Evolutionary conservation across 2,797 vertebrate genomes (phyloP).

Genomic region (Pyrrhura leucotis): DNA sequence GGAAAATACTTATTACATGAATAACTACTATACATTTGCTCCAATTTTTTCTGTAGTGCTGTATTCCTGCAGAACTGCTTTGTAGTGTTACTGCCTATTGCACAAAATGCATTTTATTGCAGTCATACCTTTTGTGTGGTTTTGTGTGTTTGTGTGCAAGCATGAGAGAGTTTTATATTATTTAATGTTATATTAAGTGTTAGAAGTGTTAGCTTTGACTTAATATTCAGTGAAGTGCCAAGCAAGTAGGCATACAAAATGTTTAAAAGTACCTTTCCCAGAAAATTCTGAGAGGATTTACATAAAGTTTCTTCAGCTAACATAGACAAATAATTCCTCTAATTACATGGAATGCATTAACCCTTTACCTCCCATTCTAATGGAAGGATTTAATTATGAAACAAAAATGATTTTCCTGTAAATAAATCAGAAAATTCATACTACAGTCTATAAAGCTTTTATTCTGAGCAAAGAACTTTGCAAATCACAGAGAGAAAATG

Average conservation of each 20-base stretch:
- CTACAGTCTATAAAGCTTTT: neutral
- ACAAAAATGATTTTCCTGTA: slow-evolving; percentile 16
- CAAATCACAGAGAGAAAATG: neutral
- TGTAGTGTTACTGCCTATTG: neutral
- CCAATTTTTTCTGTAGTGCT: neutral
- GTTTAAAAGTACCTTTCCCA: neutral
- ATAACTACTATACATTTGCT: neutral
- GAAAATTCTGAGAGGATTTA: slow-evolving; percentile 6
- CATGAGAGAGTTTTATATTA: neutral
- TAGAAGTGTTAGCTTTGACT: neutral
- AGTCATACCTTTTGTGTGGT: neutral
- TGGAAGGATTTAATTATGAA: slow-evolving; percentile 37
- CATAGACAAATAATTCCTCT: neutral
- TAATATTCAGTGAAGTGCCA: neutral
- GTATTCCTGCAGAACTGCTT: neutral
- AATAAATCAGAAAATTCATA: slow-evolving; percentile 39
- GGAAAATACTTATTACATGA: neutral
- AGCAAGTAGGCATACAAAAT: neutral
- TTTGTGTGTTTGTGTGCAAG: neutral
- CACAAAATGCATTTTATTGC: neutral
- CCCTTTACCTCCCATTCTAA: neutral
- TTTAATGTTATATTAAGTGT: neutral
- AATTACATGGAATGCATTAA: slow-evolving; percentile 22
- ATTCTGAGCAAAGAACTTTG: neutral
- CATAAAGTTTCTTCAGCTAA: slow-evolving; percentile 30